Evolutionary conservation across 2,888 invertebrate species (phyloP).

Genomic region (Halocaridina rubra): DNA sequence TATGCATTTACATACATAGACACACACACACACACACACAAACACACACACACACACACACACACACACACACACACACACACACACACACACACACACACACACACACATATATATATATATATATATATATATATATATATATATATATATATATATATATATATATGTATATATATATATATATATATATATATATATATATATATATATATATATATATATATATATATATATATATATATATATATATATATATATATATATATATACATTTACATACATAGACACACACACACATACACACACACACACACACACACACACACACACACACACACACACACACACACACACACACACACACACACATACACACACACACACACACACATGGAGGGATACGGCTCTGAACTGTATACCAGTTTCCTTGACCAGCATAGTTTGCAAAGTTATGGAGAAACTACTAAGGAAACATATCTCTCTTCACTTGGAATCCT

Average conservation of each 20-base stretch:
- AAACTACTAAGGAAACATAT: no score
- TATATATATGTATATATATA: neutral
- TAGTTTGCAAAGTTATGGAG: no score
- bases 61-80: neutral
- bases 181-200: neutral
- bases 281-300: neutral
- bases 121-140: neutral
- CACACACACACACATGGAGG: no score
- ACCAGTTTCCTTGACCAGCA: no score
- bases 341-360: neutral
- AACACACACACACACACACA: neutral
- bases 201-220: neutral
- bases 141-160: neutral
- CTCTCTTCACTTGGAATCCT: no score
- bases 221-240: neutral
- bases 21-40: no score
- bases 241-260: neutral
- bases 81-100: neutral
- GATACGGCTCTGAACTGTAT: no score
- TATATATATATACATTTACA: neutral
- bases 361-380: no score
- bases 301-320: neutral
- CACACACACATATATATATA: neutral
- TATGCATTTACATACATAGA: no score
- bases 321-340: neutral